Percentiles rank a stretch among this genome's conserved stretches.
These are phyloP conservation scores for Rhagonycha fulva DNA, from an alignment of 2,888 invertebrate species.

Conservation along the genomic window DNA sequence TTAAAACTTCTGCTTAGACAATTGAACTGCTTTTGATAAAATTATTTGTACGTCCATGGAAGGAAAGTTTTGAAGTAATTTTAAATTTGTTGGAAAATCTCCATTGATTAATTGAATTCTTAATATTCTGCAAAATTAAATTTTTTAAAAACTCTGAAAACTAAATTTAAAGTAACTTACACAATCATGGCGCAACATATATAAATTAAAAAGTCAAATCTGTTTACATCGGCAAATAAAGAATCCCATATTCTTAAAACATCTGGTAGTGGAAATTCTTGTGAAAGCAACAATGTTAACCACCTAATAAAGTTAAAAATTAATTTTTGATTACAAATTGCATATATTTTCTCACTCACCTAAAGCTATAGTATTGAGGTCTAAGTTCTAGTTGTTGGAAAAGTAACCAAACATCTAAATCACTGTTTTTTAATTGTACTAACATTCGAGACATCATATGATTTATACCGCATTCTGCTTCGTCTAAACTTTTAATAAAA, in stretches of 20 bases:
- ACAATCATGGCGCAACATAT: slow-evolving; percentile 98
- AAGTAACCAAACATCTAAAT: slow-evolving; percentile 75
- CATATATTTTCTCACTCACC: slow-evolving; percentile 57
- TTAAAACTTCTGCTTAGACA: slow-evolving; percentile 53
- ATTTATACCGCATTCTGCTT: slow-evolving; percentile 89
- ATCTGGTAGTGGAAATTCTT: slow-evolving; percentile 97
- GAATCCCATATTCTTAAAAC: slow-evolving; percentile 98
- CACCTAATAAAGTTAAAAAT: slow-evolving; percentile 68
- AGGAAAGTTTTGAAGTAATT: slow-evolving; percentile 91
- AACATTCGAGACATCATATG: slow-evolving; percentile 86
- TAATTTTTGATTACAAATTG: background rate
- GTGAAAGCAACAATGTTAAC: slow-evolving; percentile 92
- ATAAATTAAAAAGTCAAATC: slow-evolving; percentile 90
- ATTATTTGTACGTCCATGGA: slow-evolving; percentile 86
- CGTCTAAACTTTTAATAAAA: slow-evolving; percentile 95
- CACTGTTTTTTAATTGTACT: slow-evolving; percentile 75
- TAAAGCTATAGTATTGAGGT: slow-evolving; percentile 96
- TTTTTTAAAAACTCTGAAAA: background rate
- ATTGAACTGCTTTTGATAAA: slow-evolving; percentile 74
- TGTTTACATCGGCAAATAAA: slow-evolving; percentile 84
- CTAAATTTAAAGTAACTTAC: slow-evolving; percentile 64
- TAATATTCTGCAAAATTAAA: slow-evolving; percentile 65
- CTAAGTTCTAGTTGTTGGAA: slow-evolving; percentile 84
- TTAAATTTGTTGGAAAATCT: slow-evolving; percentile 94
- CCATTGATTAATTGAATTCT: slow-evolving; percentile 80